A percentile compares a stretch with the other conserved stretches of the same genome.
Conservation (phyloP, 2,797 vertebrate species). For the Poliocrania exsul region DNA sequence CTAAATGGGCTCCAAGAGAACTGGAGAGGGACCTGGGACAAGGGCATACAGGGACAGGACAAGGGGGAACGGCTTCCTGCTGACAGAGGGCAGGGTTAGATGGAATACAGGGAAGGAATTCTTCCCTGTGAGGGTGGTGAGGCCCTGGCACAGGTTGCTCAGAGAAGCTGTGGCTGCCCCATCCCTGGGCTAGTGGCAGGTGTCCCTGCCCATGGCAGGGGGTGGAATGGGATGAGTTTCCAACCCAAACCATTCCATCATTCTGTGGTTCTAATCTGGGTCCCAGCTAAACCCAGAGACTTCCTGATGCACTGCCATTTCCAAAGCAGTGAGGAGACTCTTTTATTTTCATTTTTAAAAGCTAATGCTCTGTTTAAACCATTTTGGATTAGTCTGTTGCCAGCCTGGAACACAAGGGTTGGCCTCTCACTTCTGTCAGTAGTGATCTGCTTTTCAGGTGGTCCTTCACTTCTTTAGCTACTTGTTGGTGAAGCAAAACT, state of each 20-base stretch:
- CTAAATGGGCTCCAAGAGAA: background rate
- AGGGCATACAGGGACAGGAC: background rate
- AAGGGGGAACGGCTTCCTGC: background rate
- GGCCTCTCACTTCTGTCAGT: background rate
- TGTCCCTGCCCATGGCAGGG: background rate
- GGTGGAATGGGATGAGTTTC: background rate
- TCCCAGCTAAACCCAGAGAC: background rate
- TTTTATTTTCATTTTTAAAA: background rate
- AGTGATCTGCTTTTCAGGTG: background rate
- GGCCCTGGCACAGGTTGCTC: background rate
- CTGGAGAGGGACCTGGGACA: background rate
- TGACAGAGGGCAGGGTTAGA: background rate
- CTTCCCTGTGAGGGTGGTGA: no score
- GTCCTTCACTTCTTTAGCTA: background rate
- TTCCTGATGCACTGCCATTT: background rate
- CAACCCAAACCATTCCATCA: background rate
- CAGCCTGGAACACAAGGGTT: background rate
- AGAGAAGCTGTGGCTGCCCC: background rate
- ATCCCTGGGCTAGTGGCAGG: rapidly evolving
- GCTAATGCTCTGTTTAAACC: background rate
- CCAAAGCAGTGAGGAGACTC: background rate
- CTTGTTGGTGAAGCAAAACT: background rate
- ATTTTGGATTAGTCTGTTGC: background rate
- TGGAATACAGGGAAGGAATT: background rate
- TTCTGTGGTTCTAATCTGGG: background rate